Base-by-base conservation (phyloP, 2,888 invertebrate genomes). In the Fragum sueziense region DNA sequence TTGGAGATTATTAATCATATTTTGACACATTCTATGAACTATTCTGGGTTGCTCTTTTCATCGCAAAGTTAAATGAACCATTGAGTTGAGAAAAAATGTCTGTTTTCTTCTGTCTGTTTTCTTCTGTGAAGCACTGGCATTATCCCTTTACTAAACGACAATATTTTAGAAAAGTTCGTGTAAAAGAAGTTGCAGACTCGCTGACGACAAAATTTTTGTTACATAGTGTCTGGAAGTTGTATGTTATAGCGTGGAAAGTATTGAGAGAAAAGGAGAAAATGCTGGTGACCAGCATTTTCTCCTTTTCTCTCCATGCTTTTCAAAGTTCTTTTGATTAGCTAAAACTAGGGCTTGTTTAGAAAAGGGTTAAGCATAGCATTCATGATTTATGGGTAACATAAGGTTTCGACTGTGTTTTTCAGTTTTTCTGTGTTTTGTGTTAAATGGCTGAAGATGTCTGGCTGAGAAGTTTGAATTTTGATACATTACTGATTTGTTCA, bases 21-120 rank as follows among this genome's bases (percentile, higher is more conserved):
- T 65, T 54, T 73, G 73, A 73, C 73, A 73, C 67, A 52, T 73
- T 57, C 52, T 52, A 69, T 69, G 69, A 33, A 69, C 69, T 52
- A 52, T 25, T 69, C 69, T 52, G 34, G 47, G 31, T 57, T 57
- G 22, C 34, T 34, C 76, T 76, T 41, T 54, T 76, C 71, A 72
- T 76, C 71, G 57, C 27, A 54, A 41, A 59, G 62, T 67, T 71
- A 72, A 76, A 76, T 76, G 76, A 76, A 76, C 71, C 76, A 59
- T 72, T 51, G 67, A 76, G 65, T 72, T 71, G 59, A 54, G 54
- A 76, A 76, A 76, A 71, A 65, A 65, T 65, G 65, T 65, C 76
- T 65, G 67, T 76, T 76, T 76, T 76, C 76, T 72, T 61, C 72
- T 57, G 71, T 67, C 76, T 65, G 67, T 76, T 76, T 76, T 76